Evolutionary conservation across 23 tunicate genomes (phyloP), one percentile per base, ranked within the genome.

Genomic region (Clavelina lepadiformis): DNA sequence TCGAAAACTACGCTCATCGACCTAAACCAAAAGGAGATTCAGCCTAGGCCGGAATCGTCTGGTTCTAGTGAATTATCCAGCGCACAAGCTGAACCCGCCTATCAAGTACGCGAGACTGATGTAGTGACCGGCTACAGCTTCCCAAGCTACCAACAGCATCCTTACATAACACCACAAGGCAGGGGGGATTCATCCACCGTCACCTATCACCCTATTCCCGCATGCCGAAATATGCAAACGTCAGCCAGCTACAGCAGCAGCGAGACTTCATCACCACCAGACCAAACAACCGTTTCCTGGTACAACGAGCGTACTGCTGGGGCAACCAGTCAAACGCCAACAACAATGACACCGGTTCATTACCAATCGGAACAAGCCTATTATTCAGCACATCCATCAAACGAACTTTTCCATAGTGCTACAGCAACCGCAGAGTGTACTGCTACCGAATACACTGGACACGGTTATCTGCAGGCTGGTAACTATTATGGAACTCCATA

Each of bases 21-120:
- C 8, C 34, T 46, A 46, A 46, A 66, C 57, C 18, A 44, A 5
- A 33, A 66, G 8, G 72, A 66, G 11, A 8, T 7, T 46, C 56
- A 46, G 18, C 19, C 21, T 4, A 41, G 84, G 22, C 75, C 84
- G 18, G 75, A 78, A 18, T 78, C 84, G 25, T 68, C 84, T 13
- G 76, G 84, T 21, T 67, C 84, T 21, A 78, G 76, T 37, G 84
- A 34, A 31, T 62, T 78, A 15, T 67, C 84, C 33, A 69, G 50
- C 5, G 44, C 68, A 5, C 76, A 57, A 51, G 34, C 58, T 35
- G 67, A 57, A 3, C 36, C 35, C 7, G 47, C 71, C 50, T 11
- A 46, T 27, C 47, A 46, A 28, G 57, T 25, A 4, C 34, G 36
- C 5, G 72, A 66, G 26, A 57, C 58, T 45, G 68, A 41, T 28